These are phyloP conservation scores for Scaptomyza caliginosa DNA, from an alignment of 2,888 invertebrate species.

Conservation along the genomic window DNA sequence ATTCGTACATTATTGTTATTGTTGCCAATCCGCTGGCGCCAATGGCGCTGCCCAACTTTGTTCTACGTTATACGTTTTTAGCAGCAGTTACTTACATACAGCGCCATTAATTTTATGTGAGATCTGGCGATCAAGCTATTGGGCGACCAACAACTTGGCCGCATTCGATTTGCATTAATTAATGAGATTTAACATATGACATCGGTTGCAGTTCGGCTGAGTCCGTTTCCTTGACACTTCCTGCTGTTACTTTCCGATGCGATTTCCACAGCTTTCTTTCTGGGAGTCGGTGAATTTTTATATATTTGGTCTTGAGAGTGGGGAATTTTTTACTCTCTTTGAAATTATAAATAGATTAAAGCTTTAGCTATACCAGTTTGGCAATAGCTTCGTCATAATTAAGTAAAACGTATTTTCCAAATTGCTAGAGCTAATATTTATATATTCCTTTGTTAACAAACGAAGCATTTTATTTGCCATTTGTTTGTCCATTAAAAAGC, in stretches of 20 bases:
- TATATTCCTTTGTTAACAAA: conserved; percentile 7
- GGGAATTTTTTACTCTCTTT: conserved; percentile 51
- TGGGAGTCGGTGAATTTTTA: conserved; percentile 46
- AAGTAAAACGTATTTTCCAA: conserved; percentile 11
- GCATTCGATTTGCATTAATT: conserved; percentile 72
- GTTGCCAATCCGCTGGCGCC: conserved; percentile 17
- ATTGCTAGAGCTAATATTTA: neutral
- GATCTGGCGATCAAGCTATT: conserved; percentile 26
- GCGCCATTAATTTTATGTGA: conserved; percentile 66
- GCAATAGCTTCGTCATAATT: neutral
- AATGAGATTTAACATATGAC: conserved; percentile 32
- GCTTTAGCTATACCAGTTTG: neutral
- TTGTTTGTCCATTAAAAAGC: conserved; percentile 14
- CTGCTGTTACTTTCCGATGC: conserved; percentile 62
- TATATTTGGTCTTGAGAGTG: conserved; percentile 54
- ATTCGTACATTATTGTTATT: conserved; percentile 39
- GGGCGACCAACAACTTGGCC: conserved; percentile 45
- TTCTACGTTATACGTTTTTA: conserved; percentile 61
- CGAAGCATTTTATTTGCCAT: conserved; percentile 3
- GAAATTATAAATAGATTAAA: neutral
- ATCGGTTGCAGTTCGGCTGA: conserved; percentile 48
- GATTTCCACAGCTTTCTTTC: conserved; percentile 60
- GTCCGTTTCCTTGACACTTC: conserved; percentile 61
- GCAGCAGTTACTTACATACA: conserved; percentile 61
- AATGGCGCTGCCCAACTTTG: conserved; percentile 41